These are phyloP conservation scores for Martes martes DNA, from an alignment of 2,113 vertebrate genomes.

Conservation along the genomic window DNA sequence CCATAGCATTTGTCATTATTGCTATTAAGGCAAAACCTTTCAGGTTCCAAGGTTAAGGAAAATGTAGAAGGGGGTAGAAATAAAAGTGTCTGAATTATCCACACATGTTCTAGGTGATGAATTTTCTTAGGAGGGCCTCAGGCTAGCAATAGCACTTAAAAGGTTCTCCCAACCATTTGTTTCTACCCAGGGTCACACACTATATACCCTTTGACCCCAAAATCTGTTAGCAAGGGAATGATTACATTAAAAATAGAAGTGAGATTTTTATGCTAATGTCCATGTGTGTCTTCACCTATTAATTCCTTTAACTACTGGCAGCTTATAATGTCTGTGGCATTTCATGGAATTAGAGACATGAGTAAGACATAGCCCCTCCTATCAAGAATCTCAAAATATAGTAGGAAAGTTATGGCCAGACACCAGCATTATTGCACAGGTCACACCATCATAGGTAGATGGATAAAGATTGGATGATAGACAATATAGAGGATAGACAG, in stretches of 20 bases:
- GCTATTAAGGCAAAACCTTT: constrained; percentile 40
- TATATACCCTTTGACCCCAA: not conserved
- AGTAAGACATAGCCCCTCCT: not conserved
- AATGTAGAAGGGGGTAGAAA: constrained; percentile 40
- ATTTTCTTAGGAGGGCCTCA: constrained; percentile 31
- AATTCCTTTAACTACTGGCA: not conserved
- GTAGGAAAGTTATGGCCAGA: not conserved
- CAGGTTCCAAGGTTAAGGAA: constrained; percentile 38
- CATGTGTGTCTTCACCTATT: not conserved
- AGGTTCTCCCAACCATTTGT: not conserved
- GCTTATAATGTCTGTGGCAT: not conserved
- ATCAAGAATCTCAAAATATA: not conserved
- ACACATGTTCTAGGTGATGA: constrained; percentile 29
- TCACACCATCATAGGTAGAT: not conserved
- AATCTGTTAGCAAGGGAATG: not conserved
- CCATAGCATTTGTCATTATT: constrained; percentile 17
- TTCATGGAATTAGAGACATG: not conserved
- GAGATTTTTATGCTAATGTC: not conserved
- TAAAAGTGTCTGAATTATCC: constrained; percentile 2
- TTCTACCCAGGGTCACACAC: not conserved
- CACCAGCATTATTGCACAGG: not conserved
- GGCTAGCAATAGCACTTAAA: not conserved
- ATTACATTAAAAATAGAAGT: not conserved
- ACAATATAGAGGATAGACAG: not conserved
- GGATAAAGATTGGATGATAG: not conserved